Evolutionary conservation across 2,113 vertebrate species (phyloP), one percentile per base, ranked within the genome.

Genomic region (Rhinoptilus africanus): DNA sequence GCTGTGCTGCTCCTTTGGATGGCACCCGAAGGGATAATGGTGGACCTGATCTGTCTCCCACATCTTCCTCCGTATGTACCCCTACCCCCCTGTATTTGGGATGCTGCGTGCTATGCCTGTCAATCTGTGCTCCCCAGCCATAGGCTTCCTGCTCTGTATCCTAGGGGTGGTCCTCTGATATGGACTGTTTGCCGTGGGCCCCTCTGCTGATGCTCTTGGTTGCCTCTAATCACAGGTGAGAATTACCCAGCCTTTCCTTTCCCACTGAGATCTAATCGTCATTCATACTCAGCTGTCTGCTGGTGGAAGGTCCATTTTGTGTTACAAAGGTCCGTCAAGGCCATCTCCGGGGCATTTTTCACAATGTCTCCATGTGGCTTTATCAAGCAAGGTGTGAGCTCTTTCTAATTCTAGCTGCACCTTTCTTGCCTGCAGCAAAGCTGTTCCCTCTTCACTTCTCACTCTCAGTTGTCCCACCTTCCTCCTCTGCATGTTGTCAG

Each of bases 361-460:
- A 39, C 73, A 60, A 15, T 74, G 51, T 85, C 26, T 81, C 47
- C 73, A 10, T 8, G 0, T 26, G 35, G 47, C 56, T 90, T 88
- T 79, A 47, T 76, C 1, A 0, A 85, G 71, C 27, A 47, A 80
- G 59, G 83, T 67, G 73, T 69, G 79, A 95, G 47, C 34, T 84
- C 56, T 91, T 92, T 86, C 71, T 91, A 74, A 69, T 94, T 94
- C 64, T 48, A 71, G 39, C 72, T 69, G 84, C 68, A 96, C 90
- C 84, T 96, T 93, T 63, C 75, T 93, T 96, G 85, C 75, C 77
- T 93, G 80, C 56, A 83, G 82, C 87, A 94, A 85, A 93, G 63
- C 60, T 80, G 57, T 76, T 85, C 45, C 34, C 66, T 93, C 47
- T 87, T 77, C 56, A 34, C 63, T 84, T 94, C 24, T 13, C 30